A percentile compares a stretch with the other conserved stretches of the same genome.
These are phyloP conservation scores for Chloroceryle aenea DNA, from an alignment of 2,113 vertebrate species.

Conservation along the genomic window DNA sequence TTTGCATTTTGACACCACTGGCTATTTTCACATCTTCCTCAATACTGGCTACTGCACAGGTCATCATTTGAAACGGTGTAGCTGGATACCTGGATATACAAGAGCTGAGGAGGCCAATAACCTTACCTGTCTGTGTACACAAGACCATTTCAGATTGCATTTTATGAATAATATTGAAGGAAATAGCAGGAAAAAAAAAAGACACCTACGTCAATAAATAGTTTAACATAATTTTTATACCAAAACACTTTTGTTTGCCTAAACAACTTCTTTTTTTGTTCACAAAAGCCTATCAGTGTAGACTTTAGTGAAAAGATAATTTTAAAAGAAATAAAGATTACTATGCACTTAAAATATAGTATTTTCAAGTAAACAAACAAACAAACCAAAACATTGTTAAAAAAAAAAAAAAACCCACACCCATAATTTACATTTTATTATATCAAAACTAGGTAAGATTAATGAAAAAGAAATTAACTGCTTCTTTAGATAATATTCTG, in stretches of 20 bases:
- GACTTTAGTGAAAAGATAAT: background rate
- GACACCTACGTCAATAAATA: background rate
- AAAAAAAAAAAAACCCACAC: background rate
- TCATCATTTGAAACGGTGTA: background rate
- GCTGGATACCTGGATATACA: background rate
- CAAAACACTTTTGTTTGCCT: background rate
- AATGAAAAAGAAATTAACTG: background rate
- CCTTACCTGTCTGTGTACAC: background rate
- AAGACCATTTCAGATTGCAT: background rate
- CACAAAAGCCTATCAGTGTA: background rate
- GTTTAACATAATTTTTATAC: background rate
- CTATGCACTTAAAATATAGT: background rate
- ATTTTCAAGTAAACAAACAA: background rate
- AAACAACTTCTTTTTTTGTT: background rate
- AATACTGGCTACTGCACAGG: background rate
- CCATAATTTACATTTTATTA: fast-evolving
- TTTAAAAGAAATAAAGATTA: background rate
- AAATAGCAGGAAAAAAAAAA: background rate
- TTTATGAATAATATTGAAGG: background rate
- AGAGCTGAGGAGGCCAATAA: background rate
- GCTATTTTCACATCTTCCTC: background rate
- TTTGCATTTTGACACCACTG: background rate
- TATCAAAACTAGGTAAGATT: background rate
- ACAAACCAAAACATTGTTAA: background rate
- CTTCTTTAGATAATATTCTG: background rate